phyloP scores from a whole-genome alignment of 2,888 invertebrate species.

The Eupithecia subumbrata region DNA sequence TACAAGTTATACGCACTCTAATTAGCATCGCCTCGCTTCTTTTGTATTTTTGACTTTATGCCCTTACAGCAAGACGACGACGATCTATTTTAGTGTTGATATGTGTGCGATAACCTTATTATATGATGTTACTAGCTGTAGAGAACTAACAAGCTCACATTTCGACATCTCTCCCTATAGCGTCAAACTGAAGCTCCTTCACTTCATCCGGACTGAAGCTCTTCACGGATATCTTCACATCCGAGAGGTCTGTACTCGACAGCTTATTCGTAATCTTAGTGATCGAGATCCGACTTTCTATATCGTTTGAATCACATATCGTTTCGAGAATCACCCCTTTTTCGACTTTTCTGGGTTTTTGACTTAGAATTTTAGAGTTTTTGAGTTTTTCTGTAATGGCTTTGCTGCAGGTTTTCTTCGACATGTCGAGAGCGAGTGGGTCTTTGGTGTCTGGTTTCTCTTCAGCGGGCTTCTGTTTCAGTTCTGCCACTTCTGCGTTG shows the following conservation, averaged over 20 bases:
- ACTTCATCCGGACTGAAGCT: conserved; percentile 77
- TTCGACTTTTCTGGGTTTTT: conserved; percentile 72
- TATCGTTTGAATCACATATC: conserved; percentile 73
- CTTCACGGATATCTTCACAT: conserved; percentile 68
- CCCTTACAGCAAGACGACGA: neutral
- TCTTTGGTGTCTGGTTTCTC: conserved; percentile 62
- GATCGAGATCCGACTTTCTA: conserved; percentile 81
- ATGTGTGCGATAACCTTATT: neutral
- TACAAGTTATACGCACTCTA: neutral
- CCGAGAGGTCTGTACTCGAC: conserved; percentile 70
- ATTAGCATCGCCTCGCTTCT: neutral
- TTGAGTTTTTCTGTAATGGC: conserved; percentile 72
- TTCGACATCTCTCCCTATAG: conserved; percentile 71
- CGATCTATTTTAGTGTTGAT: neutral
- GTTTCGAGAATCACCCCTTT: conserved; percentile 71
- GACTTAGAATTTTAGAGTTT: conserved; percentile 58
- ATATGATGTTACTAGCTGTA: neutral
- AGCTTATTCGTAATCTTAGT: conserved; percentile 80
- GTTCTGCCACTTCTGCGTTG: conserved; percentile 94
- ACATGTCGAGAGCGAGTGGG: conserved; percentile 75
- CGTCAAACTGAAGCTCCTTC: conserved; percentile 72
- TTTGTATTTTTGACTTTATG: neutral
- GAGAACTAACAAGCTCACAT: conserved; percentile 58
- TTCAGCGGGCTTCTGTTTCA: conserved; percentile 84
- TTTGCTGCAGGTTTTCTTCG: conserved; percentile 74